Conservation (phyloP, 2,113 vertebrate species). For the Hylia prasina region DNA sequence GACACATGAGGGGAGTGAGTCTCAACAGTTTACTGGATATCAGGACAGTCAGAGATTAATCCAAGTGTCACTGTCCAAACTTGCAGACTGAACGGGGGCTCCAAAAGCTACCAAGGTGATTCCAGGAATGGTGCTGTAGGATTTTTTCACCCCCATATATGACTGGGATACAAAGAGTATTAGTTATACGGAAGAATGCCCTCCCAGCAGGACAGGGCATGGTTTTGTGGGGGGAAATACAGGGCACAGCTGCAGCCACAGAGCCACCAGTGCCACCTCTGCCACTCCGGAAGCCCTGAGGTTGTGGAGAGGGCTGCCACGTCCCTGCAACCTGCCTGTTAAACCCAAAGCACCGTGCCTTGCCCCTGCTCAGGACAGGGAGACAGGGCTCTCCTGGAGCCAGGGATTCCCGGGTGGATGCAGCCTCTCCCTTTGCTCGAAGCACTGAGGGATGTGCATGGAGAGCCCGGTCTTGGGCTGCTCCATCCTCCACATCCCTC, state of each 20-base stretch:
- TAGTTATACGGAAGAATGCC: background rate
- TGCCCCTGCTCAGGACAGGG: background rate
- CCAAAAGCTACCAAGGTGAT: background rate
- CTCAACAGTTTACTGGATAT: background rate
- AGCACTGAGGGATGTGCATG: fast-evolving
- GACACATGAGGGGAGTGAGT: background rate
- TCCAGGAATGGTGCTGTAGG: background rate
- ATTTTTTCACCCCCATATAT: background rate
- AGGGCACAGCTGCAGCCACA: fast-evolving
- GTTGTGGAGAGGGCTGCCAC: background rate
- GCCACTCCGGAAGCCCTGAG: background rate
- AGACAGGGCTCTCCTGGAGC: background rate
- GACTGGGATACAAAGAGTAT: background rate
- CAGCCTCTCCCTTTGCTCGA: background rate
- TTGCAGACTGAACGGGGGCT: background rate
- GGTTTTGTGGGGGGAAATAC: background rate
- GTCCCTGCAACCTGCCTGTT: background rate
- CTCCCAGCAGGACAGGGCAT: background rate
- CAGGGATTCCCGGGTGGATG: fast-evolving
- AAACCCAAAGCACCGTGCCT: background rate
- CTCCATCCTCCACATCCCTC: background rate
- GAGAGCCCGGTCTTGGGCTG: background rate
- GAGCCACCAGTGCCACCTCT: background rate
- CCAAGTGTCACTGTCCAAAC: background rate
- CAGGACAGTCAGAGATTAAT: background rate